Base-by-base conservation (phyloP, 2,797 vertebrate species). In the Esox masquinongy region DNA sequence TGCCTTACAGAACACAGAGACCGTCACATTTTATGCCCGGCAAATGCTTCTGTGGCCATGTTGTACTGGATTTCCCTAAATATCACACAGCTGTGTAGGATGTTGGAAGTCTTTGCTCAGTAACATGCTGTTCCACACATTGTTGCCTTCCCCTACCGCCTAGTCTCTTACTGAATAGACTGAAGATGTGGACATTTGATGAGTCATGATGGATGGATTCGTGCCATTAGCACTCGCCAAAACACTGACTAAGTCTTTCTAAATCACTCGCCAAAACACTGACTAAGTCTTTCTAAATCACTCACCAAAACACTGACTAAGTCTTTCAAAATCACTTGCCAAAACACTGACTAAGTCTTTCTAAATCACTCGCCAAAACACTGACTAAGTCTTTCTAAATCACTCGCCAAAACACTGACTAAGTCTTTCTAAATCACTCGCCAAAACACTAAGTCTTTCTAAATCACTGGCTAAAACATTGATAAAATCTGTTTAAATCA, bases 1-100 rank as follows among this genome's bases (percentile, higher is more conserved):
- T n/a, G 75, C 74, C 4, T 81, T 67, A 51, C 67, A 53, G 74
- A 79, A 73, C 78, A 51, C 56, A 8, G 67, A 8, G 67, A 73
- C 43, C n/a, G 51, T 73, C 6, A 47, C 43, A 47, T 8, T 0
- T 68, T 53, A 74, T 74, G 68, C 75, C 70, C 63, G 31, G 61
- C 56, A 22, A 11, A 78, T 77, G 73, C 50, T 72, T 74, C 64
- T 70, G 53, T 56, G 11, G 47, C 6, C 14, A 0, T 72, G 39
- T 66, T 39, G 16, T 51, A 9, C 51, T 1, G 9, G 29, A 9
- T 31, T 24, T 68, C 7, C 47, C 47, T 2, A 6, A 72, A 70
- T 22, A 15, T 50, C 34, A 47, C 75, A 73, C 4, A 12, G 74
- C 2, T 77, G 73, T 50, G 71, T 31, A 47, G n/a, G n/a, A 47